Conservation (phyloP, 2,113 vertebrate species). For the Anseranas semipalmata region DNA sequence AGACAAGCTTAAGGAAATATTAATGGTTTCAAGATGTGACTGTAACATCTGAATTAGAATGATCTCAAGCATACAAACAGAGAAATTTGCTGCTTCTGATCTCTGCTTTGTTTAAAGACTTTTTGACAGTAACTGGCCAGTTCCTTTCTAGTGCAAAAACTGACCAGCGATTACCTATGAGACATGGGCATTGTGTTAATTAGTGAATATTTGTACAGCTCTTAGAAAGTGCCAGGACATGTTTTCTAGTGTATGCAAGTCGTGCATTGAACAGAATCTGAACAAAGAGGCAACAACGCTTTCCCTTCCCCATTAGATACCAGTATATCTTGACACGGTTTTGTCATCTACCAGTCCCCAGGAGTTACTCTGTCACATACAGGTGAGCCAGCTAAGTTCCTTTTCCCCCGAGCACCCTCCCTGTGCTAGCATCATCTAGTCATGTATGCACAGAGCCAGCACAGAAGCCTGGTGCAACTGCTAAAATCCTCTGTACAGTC, state of each 20-base stretch:
- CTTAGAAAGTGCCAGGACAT: background rate
- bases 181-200: background rate
- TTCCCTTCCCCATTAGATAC: background rate
- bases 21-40: constrained; percentile 42
- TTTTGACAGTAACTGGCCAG: background rate
- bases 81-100: background rate
- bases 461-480: background rate
- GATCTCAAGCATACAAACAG: background rate
- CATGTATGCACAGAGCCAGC: background rate
- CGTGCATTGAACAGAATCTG: background rate
- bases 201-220: background rate
- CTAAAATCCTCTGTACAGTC: background rate
- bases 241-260: background rate
- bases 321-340: background rate
- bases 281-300: background rate
- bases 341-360: background rate
- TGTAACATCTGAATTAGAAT: constrained; percentile 1
- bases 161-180: background rate
- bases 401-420: background rate
- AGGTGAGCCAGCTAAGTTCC: background rate
- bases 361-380: background rate
- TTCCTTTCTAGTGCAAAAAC: background rate
- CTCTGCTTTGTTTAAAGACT: background rate
- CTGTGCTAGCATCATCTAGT: background rate
- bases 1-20: background rate